phyloP scores from a whole-genome alignment of 2,797 vertebrate species.

The Setipinna tenuifilis region DNA sequence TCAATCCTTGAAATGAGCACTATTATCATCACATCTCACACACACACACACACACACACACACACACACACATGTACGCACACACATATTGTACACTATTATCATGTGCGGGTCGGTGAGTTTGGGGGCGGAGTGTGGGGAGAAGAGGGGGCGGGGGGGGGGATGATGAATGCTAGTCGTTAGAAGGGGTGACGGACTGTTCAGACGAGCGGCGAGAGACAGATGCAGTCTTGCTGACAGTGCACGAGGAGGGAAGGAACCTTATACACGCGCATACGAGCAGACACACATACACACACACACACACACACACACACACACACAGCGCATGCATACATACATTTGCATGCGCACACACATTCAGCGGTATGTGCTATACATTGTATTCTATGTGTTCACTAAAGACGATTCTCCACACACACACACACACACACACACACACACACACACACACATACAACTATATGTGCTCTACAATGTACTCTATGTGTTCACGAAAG shows the following conservation, averaged over 20 bases:
- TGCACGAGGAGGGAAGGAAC: slow-evolving; percentile 7
- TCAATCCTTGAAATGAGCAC: slow-evolving; percentile 60
- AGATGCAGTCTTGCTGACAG: slow-evolving; percentile 55
- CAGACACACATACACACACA: not conserved
- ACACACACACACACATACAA: not conserved
- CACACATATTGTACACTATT: too few relatives aligned
- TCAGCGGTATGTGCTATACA: not conserved
- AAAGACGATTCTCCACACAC: not conserved
- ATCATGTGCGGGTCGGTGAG: slow-evolving; percentile 48
- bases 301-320: not conserved
- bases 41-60: too few relatives aligned
- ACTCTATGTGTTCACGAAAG: too few relatives aligned
- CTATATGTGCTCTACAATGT: too few relatives aligned
- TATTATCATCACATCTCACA: slow-evolving; percentile 53
- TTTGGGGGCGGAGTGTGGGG: slow-evolving; percentile 50
- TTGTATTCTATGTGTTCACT: not conserved
- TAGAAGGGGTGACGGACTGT: slow-evolving; percentile 58
- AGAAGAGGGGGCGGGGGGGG: slow-evolving; percentile 56
- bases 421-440: not conserved
- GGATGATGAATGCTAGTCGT: slow-evolving; percentile 72
- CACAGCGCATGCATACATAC: not conserved
- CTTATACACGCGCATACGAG: not conserved
- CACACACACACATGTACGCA: too few relatives aligned
- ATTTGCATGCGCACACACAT: not conserved
- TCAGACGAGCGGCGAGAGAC: slow-evolving; percentile 50